Base-by-base conservation (phyloP, 23 tunicate genomes). In the Trididemnum clinides region DNA sequence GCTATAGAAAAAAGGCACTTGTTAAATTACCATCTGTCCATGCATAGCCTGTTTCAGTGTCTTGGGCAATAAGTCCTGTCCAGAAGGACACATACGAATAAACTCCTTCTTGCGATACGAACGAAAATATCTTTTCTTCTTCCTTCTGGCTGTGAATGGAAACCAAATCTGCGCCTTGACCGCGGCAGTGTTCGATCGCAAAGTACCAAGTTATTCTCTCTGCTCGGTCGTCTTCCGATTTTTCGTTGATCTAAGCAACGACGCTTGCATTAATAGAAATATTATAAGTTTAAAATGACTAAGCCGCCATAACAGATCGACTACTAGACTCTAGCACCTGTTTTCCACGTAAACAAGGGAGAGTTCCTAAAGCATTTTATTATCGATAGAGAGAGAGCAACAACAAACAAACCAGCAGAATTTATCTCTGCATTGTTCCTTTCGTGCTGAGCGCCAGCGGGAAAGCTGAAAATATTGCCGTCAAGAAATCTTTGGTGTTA, bases 1-100 rank as follows among this genome's bases (percentile, higher is more conserved):
- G n/a, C n/a, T n/a, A n/a, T n/a, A n/a, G n/a, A n/a, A n/a, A n/a
- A n/a, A n/a, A n/a, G n/a, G n/a, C n/a, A n/a, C n/a, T n/a, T n/a
- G n/a, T n/a, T n/a, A n/a, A n/a, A n/a, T n/a, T 63, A 93, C 98
- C 98, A 64, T 93, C 98, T 19, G 92, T 84, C 98, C 98, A 93
- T 30, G 39, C 59, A 57, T 93, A 88, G 5, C 98, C 98, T 21
- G 32, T 78, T 0, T 66, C 84, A 12, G 38, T 37, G 39, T 78
- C 86, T 4, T 36, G 30, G 10, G 82, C 32, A 39, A 50, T 88
- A 19, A 93, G 71, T 19, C 98, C 98, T 0, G 54, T 80, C 98
- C 98, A 93, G 54, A 93, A 93, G 64, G 20, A 58, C 2, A 71
- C 66, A 84, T 79, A 77, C 20, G 92, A 77, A 78, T 78, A 78